phyloP scores from a whole-genome alignment of 2,888 invertebrate species.

The Alsophila aescularia region DNA sequence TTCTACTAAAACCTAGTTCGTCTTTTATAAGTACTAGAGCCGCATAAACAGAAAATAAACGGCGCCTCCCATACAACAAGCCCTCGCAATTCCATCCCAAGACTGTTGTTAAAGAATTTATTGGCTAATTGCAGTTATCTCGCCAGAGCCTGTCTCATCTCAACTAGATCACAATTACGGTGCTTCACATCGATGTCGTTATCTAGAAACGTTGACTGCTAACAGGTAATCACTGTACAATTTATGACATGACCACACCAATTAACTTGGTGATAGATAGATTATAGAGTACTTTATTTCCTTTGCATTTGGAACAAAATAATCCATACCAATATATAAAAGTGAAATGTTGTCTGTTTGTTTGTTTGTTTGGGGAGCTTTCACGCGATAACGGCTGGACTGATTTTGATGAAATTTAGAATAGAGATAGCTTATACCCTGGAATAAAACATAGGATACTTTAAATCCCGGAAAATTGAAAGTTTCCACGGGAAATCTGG shows the following conservation, averaged over 20 bases:
- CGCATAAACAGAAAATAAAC: slow-evolving; percentile 40
- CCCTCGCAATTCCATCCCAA: slow-evolving; percentile 38
- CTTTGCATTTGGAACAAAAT: neutral
- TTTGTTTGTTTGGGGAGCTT: too few species aligned
- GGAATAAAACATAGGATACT: too few species aligned
- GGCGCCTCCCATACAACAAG: slow-evolving; percentile 25
- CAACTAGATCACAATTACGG: slow-evolving; percentile 35
- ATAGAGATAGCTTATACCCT: too few species aligned
- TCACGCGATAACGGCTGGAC: too few species aligned
- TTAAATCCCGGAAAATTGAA: too few species aligned
- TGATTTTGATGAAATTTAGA: too few species aligned
- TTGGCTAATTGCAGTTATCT: slow-evolving; percentile 34
- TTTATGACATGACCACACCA: neutral
- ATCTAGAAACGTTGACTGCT: slow-evolving; percentile 30
- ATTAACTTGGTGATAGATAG: neutral
- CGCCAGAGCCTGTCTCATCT: slow-evolving; percentile 31
- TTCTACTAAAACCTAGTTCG: neutral
- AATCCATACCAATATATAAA: too few species aligned
- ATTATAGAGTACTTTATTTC: too few species aligned
- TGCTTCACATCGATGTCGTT: slow-evolving; percentile 32
- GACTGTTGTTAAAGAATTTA: slow-evolving; percentile 40
- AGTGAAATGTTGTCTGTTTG: too few species aligned
- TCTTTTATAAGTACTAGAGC: slow-evolving; percentile 21
- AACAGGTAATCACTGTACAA: slow-evolving; percentile 13
- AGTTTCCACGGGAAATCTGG: too few species aligned